phyloP scores from a whole-genome alignment of 2,113 vertebrate genomes.

The Engystomops pustulosus region DNA sequence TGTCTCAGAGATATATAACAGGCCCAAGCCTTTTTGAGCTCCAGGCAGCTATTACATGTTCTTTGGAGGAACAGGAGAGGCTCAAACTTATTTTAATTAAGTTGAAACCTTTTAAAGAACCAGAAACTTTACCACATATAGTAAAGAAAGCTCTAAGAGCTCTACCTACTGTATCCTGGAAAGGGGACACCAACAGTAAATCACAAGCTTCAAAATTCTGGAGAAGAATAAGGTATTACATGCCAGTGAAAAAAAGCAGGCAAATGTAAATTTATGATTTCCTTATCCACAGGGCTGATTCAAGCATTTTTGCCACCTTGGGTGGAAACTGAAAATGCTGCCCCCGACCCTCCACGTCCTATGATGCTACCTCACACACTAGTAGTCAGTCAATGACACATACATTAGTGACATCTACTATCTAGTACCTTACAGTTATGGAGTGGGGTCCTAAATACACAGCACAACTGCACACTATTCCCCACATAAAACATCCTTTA shows the following conservation, averaged over 20 bases:
- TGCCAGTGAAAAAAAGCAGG: slow-evolving; percentile 72
- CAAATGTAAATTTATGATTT: background rate
- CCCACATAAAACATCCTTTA: no score
- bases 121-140: slow-evolving; percentile 73
- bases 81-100: slow-evolving; percentile 78
- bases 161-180: slow-evolving; percentile 80
- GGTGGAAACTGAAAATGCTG: no score
- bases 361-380: no score
- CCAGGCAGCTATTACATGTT: slow-evolving; percentile 82
- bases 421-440: no score
- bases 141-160: slow-evolving; percentile 81
- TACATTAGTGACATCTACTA: no score
- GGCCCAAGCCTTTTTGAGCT: slow-evolving; percentile 81
- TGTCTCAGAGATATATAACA: slow-evolving; percentile 79
- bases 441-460: no score
- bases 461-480: no score
- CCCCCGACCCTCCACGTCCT: no score
- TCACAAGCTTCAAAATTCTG: slow-evolving; percentile 76
- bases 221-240: slow-evolving; percentile 76
- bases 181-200: slow-evolving; percentile 63
- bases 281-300: no score
- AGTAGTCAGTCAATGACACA: no score
- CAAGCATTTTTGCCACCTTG: no score
- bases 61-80: slow-evolving; percentile 69
- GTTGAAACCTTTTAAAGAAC: slow-evolving; percentile 72